phyloP scores from a whole-genome alignment of 1,140 invertebrate species.

The Melitaea cinxia region DNA sequence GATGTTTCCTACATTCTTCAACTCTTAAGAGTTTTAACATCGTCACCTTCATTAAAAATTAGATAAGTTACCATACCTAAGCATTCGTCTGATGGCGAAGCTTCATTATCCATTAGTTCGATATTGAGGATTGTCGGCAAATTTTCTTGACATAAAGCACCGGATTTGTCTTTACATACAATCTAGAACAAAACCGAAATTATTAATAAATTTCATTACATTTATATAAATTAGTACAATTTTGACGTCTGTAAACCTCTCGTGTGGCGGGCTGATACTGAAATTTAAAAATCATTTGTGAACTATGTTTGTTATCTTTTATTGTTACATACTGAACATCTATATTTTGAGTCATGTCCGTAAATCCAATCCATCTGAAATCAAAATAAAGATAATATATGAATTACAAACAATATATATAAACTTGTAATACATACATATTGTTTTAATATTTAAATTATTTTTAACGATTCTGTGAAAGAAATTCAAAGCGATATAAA shows the following conservation, averaged over 20 bases:
- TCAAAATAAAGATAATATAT: neutral
- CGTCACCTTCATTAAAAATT: too few species aligned
- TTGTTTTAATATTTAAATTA: too few species aligned
- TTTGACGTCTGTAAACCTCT: conserved; percentile 80
- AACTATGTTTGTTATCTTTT: conserved; percentile 94
- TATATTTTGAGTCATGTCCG: conserved; percentile 88
- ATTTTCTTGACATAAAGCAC: conserved; percentile 86
- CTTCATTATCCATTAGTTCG: conserved; percentile 90
- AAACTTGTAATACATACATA: neutral
- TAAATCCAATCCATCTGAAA: conserved; percentile 88
- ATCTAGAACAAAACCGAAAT: conserved; percentile 12
- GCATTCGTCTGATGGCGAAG: conserved; percentile 90
- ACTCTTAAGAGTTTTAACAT: neutral
- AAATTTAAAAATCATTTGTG: conserved; percentile 93
- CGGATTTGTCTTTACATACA: conserved; percentile 78
- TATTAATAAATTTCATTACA: neutral
- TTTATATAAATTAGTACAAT: neutral
- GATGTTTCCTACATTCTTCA: neutral
- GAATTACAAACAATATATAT: neutral
- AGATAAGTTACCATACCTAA: conserved; percentile 81
- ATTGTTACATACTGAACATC: conserved; percentile 89
- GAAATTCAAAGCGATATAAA: too few species aligned
- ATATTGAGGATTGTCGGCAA: conserved; percentile 84
- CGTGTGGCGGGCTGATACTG: conserved; percentile 90
- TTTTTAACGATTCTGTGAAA: too few species aligned